Evolutionary conservation across 1,140 invertebrate species (phyloP).

Genomic region (Tetramorium simillimum): DNA sequence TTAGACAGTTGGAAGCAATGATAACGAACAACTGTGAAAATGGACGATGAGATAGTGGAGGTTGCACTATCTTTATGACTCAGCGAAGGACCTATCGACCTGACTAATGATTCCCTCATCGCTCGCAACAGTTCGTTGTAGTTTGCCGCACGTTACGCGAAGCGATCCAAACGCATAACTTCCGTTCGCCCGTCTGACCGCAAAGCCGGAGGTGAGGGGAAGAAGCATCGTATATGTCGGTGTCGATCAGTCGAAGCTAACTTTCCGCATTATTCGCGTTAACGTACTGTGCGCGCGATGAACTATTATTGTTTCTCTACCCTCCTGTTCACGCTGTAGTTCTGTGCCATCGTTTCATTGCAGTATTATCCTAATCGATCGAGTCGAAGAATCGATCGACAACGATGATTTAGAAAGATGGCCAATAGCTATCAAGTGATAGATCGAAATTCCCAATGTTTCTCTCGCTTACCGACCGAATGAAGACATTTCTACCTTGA

Average conservation of each 20-base stretch:
- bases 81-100: conserved; percentile 59
- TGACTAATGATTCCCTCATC: conserved; percentile 71
- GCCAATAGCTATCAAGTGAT: not conserved
- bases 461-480: not conserved
- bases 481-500: conserved; percentile 31
- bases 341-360: not conserved
- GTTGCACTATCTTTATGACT: conserved; percentile 44
- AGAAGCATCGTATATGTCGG: conserved; percentile 61
- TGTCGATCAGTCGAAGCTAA: conserved; percentile 66
- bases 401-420: not conserved
- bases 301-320: conserved; percentile 66
- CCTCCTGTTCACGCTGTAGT: not conserved
- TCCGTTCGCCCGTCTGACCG: conserved; percentile 69
- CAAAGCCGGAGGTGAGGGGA: conserved; percentile 66
- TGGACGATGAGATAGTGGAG: not conserved
- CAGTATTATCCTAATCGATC: conserved; percentile 14
- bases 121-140: conserved; percentile 65
- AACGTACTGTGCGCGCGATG: conserved; percentile 34
- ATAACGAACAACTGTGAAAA: conserved; percentile 14
- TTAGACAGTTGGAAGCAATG: not conserved
- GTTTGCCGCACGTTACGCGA: conserved; percentile 66
- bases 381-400: not conserved
- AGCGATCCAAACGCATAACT: conserved; percentile 74
- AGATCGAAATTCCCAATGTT: conserved; percentile 2
- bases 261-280: conserved; percentile 74